Base-by-base conservation (phyloP, 2,888 invertebrate genomes). In the Iselma pallidipennis region DNA sequence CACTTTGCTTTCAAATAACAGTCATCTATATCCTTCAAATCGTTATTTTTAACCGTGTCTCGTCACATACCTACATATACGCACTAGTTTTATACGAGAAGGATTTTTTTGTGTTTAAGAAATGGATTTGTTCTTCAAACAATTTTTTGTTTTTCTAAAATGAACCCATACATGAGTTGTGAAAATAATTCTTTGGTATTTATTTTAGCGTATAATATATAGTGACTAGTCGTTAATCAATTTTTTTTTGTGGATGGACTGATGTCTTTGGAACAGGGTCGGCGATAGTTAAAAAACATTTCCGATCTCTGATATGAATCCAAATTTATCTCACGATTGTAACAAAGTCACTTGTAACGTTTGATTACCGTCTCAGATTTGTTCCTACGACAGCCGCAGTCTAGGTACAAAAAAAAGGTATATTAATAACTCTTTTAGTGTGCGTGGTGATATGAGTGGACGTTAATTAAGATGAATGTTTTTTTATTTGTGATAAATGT, bases 11-110 rank as follows among this genome's bases (percentile, higher is more conserved):
- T 58, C 54, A 54, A 66, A 61, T 63, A 65, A 61, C 60, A 66
- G 62, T 63, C 62, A 68, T 66, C 66, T 60, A 66, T 67, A 66
- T 66, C 63, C 63, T 65, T 66, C 65, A 57, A 51, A 63, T 52
- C 59, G 49, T 57, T 62, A 55, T 60, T 59, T 65, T 65, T 57
- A 29, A 29, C 14, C 14, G 48, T 33, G 26, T 33, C 2, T 16
- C 1, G 29, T 50, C 37, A 16, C 37, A 37, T 12, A 29, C 29
- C n/a, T n/a, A 29, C 10, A 12, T 29, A n/a, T n/a, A n/a, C n/a
- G n/a, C n/a, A n/a, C n/a, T n/a, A n/a, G n/a, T n/a, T n/a, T n/a
- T n/a, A n/a, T n/a, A n/a, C n/a, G 33, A 6, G 26, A 28, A n/a
- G 16, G 51, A 51, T 51, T 51, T 53, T 51, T 53, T 37, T 37